Base-by-base conservation (phyloP, 1,140 invertebrate species). In the Calliopsis andreniformis region DNA sequence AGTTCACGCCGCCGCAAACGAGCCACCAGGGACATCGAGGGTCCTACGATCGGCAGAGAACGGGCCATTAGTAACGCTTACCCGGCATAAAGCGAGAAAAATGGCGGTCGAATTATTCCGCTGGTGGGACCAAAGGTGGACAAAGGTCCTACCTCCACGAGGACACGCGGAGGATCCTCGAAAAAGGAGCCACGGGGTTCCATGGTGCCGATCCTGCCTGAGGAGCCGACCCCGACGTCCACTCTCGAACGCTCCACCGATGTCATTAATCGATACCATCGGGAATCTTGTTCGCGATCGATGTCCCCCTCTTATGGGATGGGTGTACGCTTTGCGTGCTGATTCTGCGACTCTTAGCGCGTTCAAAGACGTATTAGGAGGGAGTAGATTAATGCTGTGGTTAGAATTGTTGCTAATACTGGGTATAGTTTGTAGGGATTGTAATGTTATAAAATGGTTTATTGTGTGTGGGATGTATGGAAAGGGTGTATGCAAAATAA, bases 31-130 rank as follows among this genome's bases (percentile, higher is more conserved):
- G 28, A 62, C 12, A 49, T 12, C 47, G 62, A 47, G 45, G 47
- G 63, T 25, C 43, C 23, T 35, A 79, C 62, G 55, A 67, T 69
- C 61, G 61, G 47, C 53, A 75, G 72, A 35, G 78, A 72, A 75
- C 69, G 69, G 49, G 56, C 79, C 81, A 87, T 87, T 87, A 87
- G 86, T 87, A 87, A 87, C 85, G 86, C 86, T 87, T 87, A 87
- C 79, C 86, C 80, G 66, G 73, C 55, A 88, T 87, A 88, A 87
- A 86, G 84, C 84, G 86, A 88, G 87, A 88, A 80, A 88, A 88
- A 88, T 88, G 80, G 84, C 75, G 58, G 82, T 86, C 77, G 84
- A 87, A 86, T 85, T 88, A 85, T 86, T 85, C 83, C 72, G 43
- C 43, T 64, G 70, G 83, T 78, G 80, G 42, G 45, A 71, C 64